phyloP scores from a whole-genome alignment of 2,888 invertebrate species.

The Rotaria magnacalcarata region DNA sequence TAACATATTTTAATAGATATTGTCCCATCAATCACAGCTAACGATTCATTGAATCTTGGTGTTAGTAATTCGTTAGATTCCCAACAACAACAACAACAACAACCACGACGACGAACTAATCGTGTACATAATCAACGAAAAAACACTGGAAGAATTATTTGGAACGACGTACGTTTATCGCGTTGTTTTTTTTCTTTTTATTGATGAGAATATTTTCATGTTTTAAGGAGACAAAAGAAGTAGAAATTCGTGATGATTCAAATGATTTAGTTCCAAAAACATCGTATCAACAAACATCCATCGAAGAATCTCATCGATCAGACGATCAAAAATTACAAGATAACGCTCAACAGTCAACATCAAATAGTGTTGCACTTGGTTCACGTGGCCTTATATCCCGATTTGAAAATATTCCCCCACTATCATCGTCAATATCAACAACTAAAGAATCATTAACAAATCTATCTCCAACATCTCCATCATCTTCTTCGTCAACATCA shows the following conservation, averaged over 20 bases:
- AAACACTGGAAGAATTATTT: constrained; percentile 17
- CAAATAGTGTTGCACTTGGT: neutral
- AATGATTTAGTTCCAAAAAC: constrained; percentile 19
- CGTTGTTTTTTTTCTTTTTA: neutral
- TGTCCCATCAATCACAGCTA: constrained; percentile 20
- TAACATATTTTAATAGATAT: neutral
- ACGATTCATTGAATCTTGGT: constrained; percentile 16
- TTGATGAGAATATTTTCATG: neutral
- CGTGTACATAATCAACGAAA: constrained; percentile 11
- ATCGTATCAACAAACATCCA: neutral
- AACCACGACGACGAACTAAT: constrained; percentile 21
- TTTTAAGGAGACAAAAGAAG: constrained; percentile 31
- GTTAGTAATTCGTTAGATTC: constrained; percentile 6
- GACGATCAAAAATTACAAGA: constrained; percentile 37
- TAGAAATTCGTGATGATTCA: constrained; percentile 29
- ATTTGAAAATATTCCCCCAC: neutral
- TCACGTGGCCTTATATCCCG: constrained; percentile 20
- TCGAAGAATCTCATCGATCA: constrained; percentile 8
- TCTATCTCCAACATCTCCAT: neutral
- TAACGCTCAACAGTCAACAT: constrained; percentile 18
- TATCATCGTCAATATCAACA: neutral
- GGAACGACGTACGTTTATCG: neutral
- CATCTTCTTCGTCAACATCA: constrained; percentile 1
- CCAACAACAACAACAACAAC: neutral
- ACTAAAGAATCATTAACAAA: neutral